These are phyloP conservation scores for Bombycilla garrulus DNA, from an alignment of 2,113 vertebrate species.

Conservation along the genomic window DNA sequence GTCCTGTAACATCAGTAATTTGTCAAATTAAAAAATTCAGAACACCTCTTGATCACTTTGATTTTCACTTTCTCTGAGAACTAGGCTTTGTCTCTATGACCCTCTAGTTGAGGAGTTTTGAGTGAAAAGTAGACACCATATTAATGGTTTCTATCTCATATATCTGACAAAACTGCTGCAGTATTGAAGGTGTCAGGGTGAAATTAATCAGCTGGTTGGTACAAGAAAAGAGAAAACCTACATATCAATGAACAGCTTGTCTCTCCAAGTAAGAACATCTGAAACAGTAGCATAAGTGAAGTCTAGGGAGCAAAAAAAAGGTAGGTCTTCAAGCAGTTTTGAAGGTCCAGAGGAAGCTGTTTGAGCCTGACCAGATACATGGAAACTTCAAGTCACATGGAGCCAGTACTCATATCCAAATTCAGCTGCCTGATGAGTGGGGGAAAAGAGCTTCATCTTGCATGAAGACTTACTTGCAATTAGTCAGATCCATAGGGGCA, in stretches of 20 bases:
- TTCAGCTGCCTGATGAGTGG: not conserved
- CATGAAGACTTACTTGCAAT: not conserved
- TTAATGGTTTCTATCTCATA: not conserved
- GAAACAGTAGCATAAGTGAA: not conserved
- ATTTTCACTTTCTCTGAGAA: not conserved
- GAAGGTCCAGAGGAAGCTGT: not conserved
- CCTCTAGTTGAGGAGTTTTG: not conserved
- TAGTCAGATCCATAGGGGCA: not conserved
- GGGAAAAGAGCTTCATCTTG: not conserved
- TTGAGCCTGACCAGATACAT: not conserved
- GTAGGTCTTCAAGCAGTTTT: not conserved
- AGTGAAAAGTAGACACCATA: not conserved
- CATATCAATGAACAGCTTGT: not conserved
- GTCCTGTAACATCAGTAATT: not conserved
- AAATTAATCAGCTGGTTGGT: not conserved
- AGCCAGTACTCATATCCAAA: not conserved
- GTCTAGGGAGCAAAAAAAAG: not conserved
- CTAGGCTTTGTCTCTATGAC: not conserved
- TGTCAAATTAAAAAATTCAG: not conserved
- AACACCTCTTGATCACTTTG: not conserved
- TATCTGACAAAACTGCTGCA: not conserved
- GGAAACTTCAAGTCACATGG: not conserved
- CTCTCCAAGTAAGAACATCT: not conserved
- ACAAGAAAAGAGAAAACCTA: not conserved
- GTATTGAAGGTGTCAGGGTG: not conserved